Evolutionary conservation across 2,888 invertebrate genomes (phyloP).

Genomic region (Hetaerina titia): DNA sequence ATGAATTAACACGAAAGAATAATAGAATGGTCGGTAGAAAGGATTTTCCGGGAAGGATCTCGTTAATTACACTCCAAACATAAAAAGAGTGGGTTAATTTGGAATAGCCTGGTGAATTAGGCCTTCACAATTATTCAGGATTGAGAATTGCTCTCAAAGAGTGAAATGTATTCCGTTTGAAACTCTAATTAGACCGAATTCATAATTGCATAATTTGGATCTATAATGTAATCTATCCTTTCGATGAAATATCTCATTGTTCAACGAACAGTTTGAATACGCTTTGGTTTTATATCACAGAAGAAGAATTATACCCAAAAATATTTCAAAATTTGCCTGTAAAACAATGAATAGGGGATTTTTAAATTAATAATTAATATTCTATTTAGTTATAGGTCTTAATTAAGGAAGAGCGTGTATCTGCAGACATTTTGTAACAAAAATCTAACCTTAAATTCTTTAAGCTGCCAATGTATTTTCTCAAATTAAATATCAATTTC

Average conservation of each 20-base stretch:
- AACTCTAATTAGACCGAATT: neutral
- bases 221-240: neutral
- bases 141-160: neutral
- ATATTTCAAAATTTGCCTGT: no score
- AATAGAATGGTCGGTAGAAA: conserved; percentile 8
- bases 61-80: neutral
- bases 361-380: no score
- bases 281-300: no score
- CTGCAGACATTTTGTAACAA: no score
- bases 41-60: neutral
- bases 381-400: no score
- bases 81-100: neutral
- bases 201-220: neutral
- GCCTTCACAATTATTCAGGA: neutral
- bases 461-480: no score
- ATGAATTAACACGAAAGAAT: conserved; percentile 37
- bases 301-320: no score
- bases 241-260: neutral
- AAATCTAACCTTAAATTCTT: no score
- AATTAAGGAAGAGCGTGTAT: no score
- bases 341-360: no score
- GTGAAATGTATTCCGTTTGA: neutral
- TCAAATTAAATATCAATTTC: no score
- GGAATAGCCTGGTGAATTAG: neutral
- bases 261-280: neutral